Evolutionary conservation across 2,113 vertebrate genomes (phyloP).

Genomic region (Dendropsophus ebraccatus): DNA sequence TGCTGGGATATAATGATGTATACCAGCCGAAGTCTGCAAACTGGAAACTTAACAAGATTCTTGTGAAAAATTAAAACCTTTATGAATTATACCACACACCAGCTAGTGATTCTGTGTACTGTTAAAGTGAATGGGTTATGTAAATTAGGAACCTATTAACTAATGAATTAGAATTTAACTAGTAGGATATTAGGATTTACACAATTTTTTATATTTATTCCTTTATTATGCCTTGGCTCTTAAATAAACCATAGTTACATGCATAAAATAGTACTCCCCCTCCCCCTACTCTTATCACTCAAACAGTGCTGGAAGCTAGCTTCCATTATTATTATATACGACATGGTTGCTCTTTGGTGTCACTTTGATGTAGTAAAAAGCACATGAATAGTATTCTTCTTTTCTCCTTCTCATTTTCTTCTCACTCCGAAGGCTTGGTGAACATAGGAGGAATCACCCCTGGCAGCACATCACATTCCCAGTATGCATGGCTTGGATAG

Average conservation of each 20-base stretch:
- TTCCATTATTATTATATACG: background rate
- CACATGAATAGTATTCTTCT: background rate
- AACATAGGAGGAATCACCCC: background rate
- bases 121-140: too few relatives aligned
- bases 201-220: background rate
- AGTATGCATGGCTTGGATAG: background rate
- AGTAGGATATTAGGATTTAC: background rate
- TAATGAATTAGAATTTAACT: background rate
- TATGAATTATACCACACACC: too few relatives aligned
- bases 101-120: too few relatives aligned
- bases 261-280: background rate
- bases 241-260: background rate
- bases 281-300: background rate
- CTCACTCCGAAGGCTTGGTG: background rate
- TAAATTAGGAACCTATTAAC: background rate
- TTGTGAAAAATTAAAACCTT: too few relatives aligned
- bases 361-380: slow-evolving; percentile 14
- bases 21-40: too few relatives aligned
- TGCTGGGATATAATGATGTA: too few relatives aligned
- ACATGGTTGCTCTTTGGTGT: slow-evolving; percentile 16
- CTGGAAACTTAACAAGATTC: too few relatives aligned
- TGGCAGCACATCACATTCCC: background rate
- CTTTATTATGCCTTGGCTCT: background rate
- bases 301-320: background rate
- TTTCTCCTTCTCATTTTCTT: background rate